phyloP scores from a whole-genome alignment of 2,888 invertebrate genomes.

The Atherix ibis region DNA sequence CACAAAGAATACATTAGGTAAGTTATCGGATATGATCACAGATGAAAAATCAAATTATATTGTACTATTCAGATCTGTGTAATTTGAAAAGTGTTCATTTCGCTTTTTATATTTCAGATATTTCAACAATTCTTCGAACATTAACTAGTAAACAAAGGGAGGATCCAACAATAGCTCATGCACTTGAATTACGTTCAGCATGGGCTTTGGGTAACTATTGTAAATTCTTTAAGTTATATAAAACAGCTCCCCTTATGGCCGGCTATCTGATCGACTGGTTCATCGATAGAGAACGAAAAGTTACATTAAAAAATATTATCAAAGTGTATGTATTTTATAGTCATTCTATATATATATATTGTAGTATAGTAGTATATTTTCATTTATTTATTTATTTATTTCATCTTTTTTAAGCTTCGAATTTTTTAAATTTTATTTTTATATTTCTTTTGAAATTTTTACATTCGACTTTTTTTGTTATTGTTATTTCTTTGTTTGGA shows the following conservation, averaged over 20 bases:
- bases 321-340: slow-evolving; percentile 76
- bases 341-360: no score
- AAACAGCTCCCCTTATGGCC: slow-evolving; percentile 82
- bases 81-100: neutral
- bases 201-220: slow-evolving; percentile 89
- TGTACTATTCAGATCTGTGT: no score
- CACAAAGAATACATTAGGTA: slow-evolving; percentile 93
- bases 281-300: slow-evolving; percentile 83
- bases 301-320: slow-evolving; percentile 78
- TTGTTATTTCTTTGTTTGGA: no score
- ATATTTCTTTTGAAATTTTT: slow-evolving; percentile 10
- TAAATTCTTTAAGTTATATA: slow-evolving; percentile 83
- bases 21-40: slow-evolving; percentile 14
- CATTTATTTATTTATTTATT: slow-evolving; percentile 6
- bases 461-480: slow-evolving; percentile 9
- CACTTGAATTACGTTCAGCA: slow-evolving; percentile 75
- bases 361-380: no score
- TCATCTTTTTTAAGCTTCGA: slow-evolving; percentile 5
- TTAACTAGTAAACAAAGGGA: slow-evolving; percentile 60
- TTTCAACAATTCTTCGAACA: slow-evolving; percentile 77
- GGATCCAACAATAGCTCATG: slow-evolving; percentile 70
- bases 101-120: slow-evolving; percentile 44
- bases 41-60: neutral
- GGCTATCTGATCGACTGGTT: slow-evolving; percentile 98
- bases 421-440: slow-evolving; percentile 9